A percentile compares a stretch with the other conserved stretches of the same genome.
Evolutionary conservation across 2,113 vertebrate genomes (phyloP).

Genomic region (Melospiza georgiana): DNA sequence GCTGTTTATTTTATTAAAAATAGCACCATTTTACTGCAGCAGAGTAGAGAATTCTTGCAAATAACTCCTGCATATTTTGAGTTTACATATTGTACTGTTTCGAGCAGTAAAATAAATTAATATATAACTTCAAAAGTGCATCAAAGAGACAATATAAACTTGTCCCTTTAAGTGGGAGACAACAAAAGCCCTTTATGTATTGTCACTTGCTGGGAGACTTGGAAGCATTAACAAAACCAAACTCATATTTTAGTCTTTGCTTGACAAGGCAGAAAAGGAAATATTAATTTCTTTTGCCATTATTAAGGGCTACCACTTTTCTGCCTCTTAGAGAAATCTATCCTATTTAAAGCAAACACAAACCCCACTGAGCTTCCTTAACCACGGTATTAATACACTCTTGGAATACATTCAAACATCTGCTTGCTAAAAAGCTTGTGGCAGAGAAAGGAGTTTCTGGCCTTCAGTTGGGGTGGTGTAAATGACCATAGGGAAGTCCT

Average conservation of each 20-base stretch:
- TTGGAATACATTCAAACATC: neutral
- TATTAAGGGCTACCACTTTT: neutral
- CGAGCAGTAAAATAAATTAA: neutral
- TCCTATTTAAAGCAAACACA: neutral
- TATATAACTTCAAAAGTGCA: neutral
- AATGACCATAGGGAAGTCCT: neutral
- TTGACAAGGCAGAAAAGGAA: neutral
- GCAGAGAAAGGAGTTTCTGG: neutral
- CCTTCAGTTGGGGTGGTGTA: neutral
- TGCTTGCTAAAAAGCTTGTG: neutral
- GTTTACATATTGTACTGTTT: neutral
- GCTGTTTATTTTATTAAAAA: neutral
- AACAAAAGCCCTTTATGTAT: neutral
- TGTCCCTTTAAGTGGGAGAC: neutral
- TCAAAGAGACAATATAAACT: neutral
- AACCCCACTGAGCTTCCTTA: neutral
- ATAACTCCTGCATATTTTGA: neutral
- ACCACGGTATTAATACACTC: neutral
- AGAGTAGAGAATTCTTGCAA: neutral
- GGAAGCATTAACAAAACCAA: neutral
- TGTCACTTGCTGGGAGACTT: neutral
- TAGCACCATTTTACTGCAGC: neutral
- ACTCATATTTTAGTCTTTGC: neutral
- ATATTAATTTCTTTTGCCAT: neutral
- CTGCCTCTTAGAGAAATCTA: neutral